phyloP scores from a whole-genome alignment of 2,888 invertebrate genomes.

The Apotomis betuletana region DNA sequence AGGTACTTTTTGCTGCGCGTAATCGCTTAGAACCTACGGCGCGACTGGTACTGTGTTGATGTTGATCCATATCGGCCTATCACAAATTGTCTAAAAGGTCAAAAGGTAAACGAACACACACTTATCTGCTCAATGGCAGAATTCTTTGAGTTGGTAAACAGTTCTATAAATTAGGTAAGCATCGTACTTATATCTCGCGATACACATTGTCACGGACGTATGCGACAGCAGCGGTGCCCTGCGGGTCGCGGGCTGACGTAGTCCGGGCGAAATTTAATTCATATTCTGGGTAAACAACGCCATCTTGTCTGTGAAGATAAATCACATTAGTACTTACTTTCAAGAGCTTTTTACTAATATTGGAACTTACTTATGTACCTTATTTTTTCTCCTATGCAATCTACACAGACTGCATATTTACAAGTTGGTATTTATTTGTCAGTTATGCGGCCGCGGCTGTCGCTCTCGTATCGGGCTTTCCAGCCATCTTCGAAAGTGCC shows the following conservation, averaged over 20 bases:
- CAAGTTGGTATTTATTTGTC: too few relatives aligned
- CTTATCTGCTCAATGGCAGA: conserved; percentile 28
- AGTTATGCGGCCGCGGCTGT: too few relatives aligned
- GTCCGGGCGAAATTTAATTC: conserved; percentile 14
- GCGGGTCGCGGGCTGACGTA: conserved; percentile 41
- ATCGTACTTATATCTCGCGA: conserved; percentile 26
- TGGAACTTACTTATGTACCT: too few relatives aligned
- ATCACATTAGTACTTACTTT: background rate
- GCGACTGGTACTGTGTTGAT: too few relatives aligned
- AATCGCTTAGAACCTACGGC: too few relatives aligned
- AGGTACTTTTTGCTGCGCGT: too few relatives aligned
- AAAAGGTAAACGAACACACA: background rate
- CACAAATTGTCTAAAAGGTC: background rate
- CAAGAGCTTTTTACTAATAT: too few relatives aligned
- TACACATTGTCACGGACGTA: conserved; percentile 40
- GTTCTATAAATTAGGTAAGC: conserved; percentile 51
- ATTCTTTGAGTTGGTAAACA: conserved; percentile 51
- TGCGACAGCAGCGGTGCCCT: conserved; percentile 42
- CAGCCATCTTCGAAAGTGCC: too few relatives aligned
- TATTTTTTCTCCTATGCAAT: too few relatives aligned
- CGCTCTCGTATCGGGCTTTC: too few relatives aligned
- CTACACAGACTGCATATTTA: too few relatives aligned
- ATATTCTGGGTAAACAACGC: conserved; percentile 19
- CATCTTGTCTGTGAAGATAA: conserved; percentile 24
- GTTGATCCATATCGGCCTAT: too few relatives aligned